Evolutionary conservation across 1,140 invertebrate species (phyloP).

Genomic region (Drosophila murphyi): DNA sequence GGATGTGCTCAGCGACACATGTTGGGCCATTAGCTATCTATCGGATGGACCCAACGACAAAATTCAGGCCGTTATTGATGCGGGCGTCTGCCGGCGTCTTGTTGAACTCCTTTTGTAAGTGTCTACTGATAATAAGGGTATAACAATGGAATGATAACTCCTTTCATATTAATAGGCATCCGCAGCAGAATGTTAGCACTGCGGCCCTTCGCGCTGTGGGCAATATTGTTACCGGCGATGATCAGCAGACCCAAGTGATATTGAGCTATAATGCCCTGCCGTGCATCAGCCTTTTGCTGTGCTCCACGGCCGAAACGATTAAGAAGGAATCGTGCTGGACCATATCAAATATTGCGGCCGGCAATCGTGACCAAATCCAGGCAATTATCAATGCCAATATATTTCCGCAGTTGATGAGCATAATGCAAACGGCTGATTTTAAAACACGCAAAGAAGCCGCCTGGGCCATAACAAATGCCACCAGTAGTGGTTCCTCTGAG

Average conservation of each 20-base stretch:
- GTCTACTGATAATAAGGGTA: neutral
- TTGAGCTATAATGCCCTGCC: conserved; percentile 96
- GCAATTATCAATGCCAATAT: conserved; percentile 98
- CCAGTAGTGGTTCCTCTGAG: conserved; percentile 96
- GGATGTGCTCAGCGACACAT: conserved; percentile 97
- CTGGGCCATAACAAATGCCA: conserved; percentile 99
- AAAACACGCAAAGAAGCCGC: conserved; percentile 99
- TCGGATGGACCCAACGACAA: conserved; percentile 99
- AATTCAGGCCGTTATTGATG: conserved; percentile 98
- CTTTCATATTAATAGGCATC: conserved; percentile 87
- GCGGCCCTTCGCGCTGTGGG: conserved; percentile 97
- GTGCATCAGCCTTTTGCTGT: conserved; percentile 92
- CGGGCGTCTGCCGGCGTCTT: conserved; percentile 96
- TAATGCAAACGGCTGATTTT: conserved; percentile 96
- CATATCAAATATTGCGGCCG: conserved; percentile 98
- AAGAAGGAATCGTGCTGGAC: conserved; percentile 99
- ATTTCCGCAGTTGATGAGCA: conserved; percentile 95
- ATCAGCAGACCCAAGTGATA: conserved; percentile 97
- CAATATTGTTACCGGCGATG: conserved; percentile 99
- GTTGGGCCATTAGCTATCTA: conserved; percentile 97
- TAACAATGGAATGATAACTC: neutral
- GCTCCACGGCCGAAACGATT: conserved; percentile 92
- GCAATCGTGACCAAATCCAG: conserved; percentile 97
- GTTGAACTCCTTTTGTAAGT: conserved; percentile 96
- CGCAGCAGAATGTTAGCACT: conserved; percentile 95